Evolutionary conservation across 2,888 invertebrate genomes (phyloP).

Genomic region (Eristalis pertinax): DNA sequence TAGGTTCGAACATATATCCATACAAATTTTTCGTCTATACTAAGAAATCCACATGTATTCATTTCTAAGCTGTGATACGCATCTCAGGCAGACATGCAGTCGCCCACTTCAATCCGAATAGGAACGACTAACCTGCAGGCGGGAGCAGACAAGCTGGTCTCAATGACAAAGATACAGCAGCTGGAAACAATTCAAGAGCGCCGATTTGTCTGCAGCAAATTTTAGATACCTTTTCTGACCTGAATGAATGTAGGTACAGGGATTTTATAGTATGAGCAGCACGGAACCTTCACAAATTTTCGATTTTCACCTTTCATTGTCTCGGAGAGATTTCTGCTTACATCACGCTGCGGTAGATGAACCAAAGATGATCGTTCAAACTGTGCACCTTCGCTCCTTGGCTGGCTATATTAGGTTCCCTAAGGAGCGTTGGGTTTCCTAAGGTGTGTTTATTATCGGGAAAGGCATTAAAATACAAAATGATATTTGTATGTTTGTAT

Average conservation of each 20-base stretch:
- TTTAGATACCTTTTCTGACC: conserved; percentile 62
- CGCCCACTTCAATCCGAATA: conserved; percentile 60
- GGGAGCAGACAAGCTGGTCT: conserved; percentile 51
- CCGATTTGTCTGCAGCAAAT: conserved; percentile 69
- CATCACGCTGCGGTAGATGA: conserved; percentile 71
- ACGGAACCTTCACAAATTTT: conserved; percentile 47
- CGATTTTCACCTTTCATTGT: conserved; percentile 69
- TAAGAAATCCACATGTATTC: conserved; percentile 36
- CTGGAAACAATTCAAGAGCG: conserved; percentile 66
- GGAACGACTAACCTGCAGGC: conserved; percentile 66
- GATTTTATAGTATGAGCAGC: conserved; percentile 14
- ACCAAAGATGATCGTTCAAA: conserved; percentile 71
- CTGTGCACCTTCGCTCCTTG: conserved; percentile 66
- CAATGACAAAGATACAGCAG: conserved; percentile 64
- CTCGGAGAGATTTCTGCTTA: conserved; percentile 65
- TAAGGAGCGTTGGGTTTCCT: conserved; percentile 49
- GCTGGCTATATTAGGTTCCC: conserved; percentile 42
- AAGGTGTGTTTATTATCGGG: conserved; percentile 60
- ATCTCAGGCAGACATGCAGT: conserved; percentile 66
- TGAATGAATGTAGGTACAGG: conserved; percentile 40
- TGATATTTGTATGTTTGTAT: too few relatives aligned
- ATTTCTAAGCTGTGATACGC: conserved; percentile 51
- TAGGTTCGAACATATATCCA: background rate
- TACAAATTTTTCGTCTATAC: background rate
- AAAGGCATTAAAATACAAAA: conserved; percentile 55